Evolutionary conservation across 2,113 vertebrate species (phyloP), one percentile per base, ranked within the genome.

Genomic region (Epinephelus fuscoguttatus): DNA sequence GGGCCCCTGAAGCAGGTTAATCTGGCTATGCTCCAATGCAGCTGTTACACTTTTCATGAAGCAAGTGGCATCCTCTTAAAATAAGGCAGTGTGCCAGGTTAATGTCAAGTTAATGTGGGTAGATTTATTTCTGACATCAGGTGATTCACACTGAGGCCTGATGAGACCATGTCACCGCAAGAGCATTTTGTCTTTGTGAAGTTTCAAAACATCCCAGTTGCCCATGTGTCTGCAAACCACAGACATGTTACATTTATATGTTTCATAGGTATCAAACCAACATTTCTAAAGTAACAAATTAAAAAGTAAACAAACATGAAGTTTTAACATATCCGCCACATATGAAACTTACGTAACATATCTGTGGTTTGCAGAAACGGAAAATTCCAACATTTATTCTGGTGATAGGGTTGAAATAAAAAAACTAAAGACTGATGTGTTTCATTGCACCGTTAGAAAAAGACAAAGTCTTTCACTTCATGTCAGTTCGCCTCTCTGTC

Each of bases 401-500:
- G 42, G 11, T 3, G 8, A 45, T 3, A 11, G 11, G 42, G 42
- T 45, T 45, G 9, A 45, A 47, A 84, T 67, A 1, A 12, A 66
- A 42, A 13, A 18, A 27, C 47, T 15, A 3, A 21, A 52, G 6
- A 59, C 50, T 8, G 27, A 56, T 37, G 18, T 21, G 19, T 68
- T 63, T 63, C 37, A 59, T 37, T 55, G 1, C 13, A 67, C 37
- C 23, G 17, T 57, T 55, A 45, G 13, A 78, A 47, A 1, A 47
- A 68, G n/a, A 57, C 33, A 60, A 25, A 17, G 17, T 47, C 19
- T 81, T 76, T 78, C 6, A 67, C 80, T 25, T 52, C 2, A 37
- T 61, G 70, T 75, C 60, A 55, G 19, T 67, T 57, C 68, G 80
- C 82, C 42, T 66, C 49, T 74, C 23, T 7, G 30, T 56, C 17